Base-by-base conservation (phyloP, 2,113 vertebrate genomes). In the Eudyptes chrysolophus region DNA sequence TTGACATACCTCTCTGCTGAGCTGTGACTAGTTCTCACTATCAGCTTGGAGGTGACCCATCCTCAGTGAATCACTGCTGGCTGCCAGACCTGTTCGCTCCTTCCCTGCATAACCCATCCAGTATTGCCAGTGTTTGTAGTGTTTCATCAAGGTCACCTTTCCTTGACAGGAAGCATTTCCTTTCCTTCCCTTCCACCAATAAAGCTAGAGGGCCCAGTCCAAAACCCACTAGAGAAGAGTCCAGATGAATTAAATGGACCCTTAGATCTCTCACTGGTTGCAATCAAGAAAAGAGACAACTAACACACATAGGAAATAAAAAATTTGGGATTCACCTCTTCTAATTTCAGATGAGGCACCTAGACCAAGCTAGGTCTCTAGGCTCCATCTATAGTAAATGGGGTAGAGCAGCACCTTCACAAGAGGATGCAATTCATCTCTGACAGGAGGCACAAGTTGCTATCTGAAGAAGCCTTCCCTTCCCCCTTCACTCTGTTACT, bases 71-170 rank as follows among this genome's bases (percentile, higher is more conserved):
- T 42, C 61, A 46, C 34, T 32, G 2, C 30, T 82, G 46, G 10
- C 55, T 70, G 36, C 38, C 84, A 89, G 61, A 83, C 36, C 44
- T 58, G 27, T 62, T 76, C 0, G 0, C 9, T 84, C 49, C 86
- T 80, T 81, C 42, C 72, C 62, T 71, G 29, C 18, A 55, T 10
- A 89, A 58, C 38, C 9, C 68, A 58, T 5, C 42, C 87, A 55
- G 25, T 22, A 42, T 5, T 13, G 18, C 10, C 65, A 34, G 20
- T 16, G 32, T 20, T 25, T 3, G 1, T 0, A 82, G 36, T 24
- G 64, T 74, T 55, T 61, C 40, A 69, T 24, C 46, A 84, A 70
- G 49, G 30, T 42, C 55, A 62, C 36, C 36, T 36, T 85, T 82
- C 61, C 70, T 49, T 57, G 58, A 70, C 46, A 82, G 46, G 34